A percentile compares a stretch with the other conserved stretches of the same genome.
phyloP scores from a whole-genome alignment of 35 echinoderm and acorn worm genomes.

The Heliocidaris erythrogramma region DNA sequence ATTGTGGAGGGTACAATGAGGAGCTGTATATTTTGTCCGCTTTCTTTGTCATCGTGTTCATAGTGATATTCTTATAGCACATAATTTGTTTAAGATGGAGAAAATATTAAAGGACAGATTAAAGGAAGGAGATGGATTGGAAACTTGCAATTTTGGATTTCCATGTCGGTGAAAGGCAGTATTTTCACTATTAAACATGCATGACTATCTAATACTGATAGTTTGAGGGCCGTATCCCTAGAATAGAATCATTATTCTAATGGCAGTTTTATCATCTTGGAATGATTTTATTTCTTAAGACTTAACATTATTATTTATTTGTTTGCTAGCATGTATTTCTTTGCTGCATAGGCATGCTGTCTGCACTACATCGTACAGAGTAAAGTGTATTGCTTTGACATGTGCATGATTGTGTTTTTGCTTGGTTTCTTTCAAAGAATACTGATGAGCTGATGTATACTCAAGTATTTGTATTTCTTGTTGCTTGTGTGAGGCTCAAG shows the following conservation, averaged over 20 bases:
- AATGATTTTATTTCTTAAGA: not conserved
- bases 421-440: not conserved
- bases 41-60: no score
- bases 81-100: not conserved
- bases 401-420: not conserved
- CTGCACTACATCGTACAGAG: not conserved
- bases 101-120: not conserved
- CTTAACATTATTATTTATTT: not conserved
- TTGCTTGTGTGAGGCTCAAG: not conserved
- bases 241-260: not conserved
- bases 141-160: not conserved
- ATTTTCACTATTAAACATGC: not conserved
- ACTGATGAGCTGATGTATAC: not conserved
- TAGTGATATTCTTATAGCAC: not conserved
- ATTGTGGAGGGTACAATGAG: no score
- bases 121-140: not conserved
- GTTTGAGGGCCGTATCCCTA: not conserved
- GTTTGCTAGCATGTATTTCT: not conserved
- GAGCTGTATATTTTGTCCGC: no score
- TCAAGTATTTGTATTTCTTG: not conserved
- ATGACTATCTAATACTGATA: not conserved
- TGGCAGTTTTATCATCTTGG: not conserved
- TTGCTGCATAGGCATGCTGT: not conserved
- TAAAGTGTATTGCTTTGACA: not conserved
- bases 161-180: not conserved